Percentiles rank a stretch among this genome's conserved stretches.
These are phyloP conservation scores for Camponotus fellah DNA, from an alignment of 2,888 invertebrate species.

Conservation along the genomic window DNA sequence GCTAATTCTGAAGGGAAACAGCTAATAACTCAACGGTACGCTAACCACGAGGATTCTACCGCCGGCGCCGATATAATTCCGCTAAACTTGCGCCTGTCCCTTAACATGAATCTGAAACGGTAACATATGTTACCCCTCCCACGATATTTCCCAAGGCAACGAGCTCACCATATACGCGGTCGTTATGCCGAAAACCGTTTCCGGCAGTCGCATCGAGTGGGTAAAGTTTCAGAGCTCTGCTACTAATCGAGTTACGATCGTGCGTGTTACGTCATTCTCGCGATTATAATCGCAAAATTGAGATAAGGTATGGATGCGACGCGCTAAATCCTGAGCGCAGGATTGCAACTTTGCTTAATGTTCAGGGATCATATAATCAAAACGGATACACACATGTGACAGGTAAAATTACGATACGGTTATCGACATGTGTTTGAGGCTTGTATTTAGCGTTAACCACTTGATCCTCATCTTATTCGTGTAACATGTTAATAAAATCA, in stretches of 20 bases:
- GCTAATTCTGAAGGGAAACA: constrained; percentile 78
- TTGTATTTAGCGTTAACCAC: not conserved
- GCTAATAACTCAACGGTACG: constrained; percentile 77
- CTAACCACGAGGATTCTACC: constrained; percentile 63
- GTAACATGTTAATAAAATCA: not conserved
- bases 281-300: constrained; percentile 51
- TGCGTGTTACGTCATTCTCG: constrained; percentile 20
- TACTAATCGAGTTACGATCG: constrained; percentile 50
- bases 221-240: constrained; percentile 48
- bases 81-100: constrained; percentile 55
- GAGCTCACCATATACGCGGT: constrained; percentile 41
- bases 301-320: constrained; percentile 11
- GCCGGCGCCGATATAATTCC: constrained; percentile 60
- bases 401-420: constrained; percentile 7
- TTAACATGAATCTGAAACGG: constrained; percentile 46
- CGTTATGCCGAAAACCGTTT: constrained; percentile 48
- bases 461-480: not conserved
- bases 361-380: not conserved
- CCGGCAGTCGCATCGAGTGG: constrained; percentile 42
- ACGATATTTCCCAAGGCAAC: constrained; percentile 33
- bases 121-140: constrained; percentile 58
- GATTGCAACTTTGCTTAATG: constrained; percentile 35
- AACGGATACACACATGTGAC: not conserved
- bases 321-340: not conserved
- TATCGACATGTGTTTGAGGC: too few species aligned